Conservation (phyloP, 2,888 invertebrate genomes). For the Acleris emargana region DNA sequence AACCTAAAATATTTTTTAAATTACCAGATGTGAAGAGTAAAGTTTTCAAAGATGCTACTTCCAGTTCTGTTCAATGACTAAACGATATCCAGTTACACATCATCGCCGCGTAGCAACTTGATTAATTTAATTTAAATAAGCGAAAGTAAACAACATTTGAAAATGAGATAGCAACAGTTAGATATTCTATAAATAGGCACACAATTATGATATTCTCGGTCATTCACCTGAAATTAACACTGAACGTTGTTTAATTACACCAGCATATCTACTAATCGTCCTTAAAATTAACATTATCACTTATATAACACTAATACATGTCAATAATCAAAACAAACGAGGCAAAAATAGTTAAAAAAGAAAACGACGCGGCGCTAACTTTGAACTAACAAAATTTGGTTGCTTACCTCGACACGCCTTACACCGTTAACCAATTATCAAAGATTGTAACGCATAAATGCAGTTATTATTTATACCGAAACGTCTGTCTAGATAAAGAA, state of each 20-base stretch:
- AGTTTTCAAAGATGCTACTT: background rate
- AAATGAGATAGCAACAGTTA: constrained; percentile 13
- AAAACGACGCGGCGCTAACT: constrained; percentile 47
- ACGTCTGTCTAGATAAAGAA: constrained; percentile 3
- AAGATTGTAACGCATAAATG: constrained; percentile 12
- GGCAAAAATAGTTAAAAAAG: constrained; percentile 41
- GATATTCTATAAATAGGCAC: constrained; percentile 33
- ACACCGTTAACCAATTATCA: constrained; percentile 5
- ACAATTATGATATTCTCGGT: constrained; percentile 41
- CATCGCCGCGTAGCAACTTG: constrained; percentile 14
- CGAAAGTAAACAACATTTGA: constrained; percentile 24
- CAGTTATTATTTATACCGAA: background rate
- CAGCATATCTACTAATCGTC: constrained; percentile 52
- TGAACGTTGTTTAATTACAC: constrained; percentile 51
- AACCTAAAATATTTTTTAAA: too few species aligned
- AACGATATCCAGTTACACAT: background rate
- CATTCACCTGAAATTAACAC: constrained; percentile 60
- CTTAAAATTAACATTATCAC: constrained; percentile 61
- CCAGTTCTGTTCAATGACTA: constrained; percentile 8
- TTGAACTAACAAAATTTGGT: constrained; percentile 43
- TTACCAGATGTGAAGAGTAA: too few species aligned
- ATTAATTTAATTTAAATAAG: constrained; percentile 33
- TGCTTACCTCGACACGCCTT: constrained; percentile 42
- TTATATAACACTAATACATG: constrained; percentile 64
- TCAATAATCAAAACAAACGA: constrained; percentile 61